These are phyloP conservation scores for Bellardia bayeri DNA, from an alignment of 2,888 invertebrate genomes.

Conservation along the genomic window DNA sequence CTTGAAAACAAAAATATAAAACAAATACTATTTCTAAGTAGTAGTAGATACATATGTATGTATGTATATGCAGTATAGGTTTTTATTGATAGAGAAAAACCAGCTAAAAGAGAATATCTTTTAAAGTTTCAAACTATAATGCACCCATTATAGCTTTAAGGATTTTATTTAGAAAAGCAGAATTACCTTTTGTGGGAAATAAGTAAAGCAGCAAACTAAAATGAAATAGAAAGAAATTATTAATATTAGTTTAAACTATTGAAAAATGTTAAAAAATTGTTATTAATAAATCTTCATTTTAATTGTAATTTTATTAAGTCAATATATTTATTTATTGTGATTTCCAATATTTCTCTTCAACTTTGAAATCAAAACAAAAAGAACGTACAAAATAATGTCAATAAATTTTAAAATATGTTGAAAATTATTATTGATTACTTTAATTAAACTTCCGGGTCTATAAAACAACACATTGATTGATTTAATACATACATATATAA, in stretches of 20 bases:
- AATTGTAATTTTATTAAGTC: too few species aligned
- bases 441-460: too few species aligned
- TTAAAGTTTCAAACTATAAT: not conserved
- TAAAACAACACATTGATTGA: too few species aligned
- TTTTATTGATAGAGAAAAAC: not conserved
- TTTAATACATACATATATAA: too few species aligned
- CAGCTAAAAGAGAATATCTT: constrained; percentile 22
- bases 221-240: constrained; percentile 8
- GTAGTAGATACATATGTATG: not conserved
- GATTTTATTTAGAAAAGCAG: constrained; percentile 18
- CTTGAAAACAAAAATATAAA: constrained; percentile 21
- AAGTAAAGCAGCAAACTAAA: constrained; percentile 40
- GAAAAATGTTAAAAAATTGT: too few species aligned
- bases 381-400: too few species aligned
- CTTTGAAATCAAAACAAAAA: too few species aligned
- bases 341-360: too few species aligned
- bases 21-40: constrained; percentile 24
- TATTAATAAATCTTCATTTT: too few species aligned
- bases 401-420: too few species aligned
- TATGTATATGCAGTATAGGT: not conserved
- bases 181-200: constrained; percentile 36
- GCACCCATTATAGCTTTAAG: constrained; percentile 28
- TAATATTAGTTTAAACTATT: not conserved
- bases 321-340: too few species aligned
- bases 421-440: too few species aligned